Percentiles rank a stretch among this genome's conserved stretches.
These are phyloP conservation scores for Condylostylus longicornis DNA, from an alignment of 1,140 invertebrate species.

Conservation along the genomic window DNA sequence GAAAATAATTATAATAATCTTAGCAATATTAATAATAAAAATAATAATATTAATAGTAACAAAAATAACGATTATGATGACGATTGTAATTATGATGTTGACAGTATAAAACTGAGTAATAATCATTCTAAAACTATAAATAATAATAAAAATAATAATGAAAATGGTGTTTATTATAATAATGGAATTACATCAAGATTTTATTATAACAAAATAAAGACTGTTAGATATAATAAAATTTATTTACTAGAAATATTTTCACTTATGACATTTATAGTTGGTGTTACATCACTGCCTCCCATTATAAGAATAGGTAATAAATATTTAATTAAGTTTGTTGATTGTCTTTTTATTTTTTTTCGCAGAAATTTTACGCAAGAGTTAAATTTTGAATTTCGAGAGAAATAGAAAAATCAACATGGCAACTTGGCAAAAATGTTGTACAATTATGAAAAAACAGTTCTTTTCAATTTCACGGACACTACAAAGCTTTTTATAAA, in stretches of 20 bases:
- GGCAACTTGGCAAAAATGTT: too few relatives aligned
- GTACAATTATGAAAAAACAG: too few relatives aligned
- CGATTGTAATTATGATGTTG: background rate
- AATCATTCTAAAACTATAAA: constrained; percentile 1
- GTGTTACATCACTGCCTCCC: background rate
- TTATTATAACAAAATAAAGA: too few relatives aligned
- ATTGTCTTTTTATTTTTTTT: too few relatives aligned
- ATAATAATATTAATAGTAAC: constrained; percentile 1
- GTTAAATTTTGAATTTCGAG: too few relatives aligned
- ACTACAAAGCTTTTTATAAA: too few relatives aligned
- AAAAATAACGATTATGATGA: background rate
- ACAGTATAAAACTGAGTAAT: background rate
- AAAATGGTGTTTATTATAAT: background rate
- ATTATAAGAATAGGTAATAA: background rate
- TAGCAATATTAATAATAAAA: constrained; percentile 1
- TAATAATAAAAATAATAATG: constrained; percentile 2
- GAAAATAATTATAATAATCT: background rate
- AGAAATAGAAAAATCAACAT: too few relatives aligned
- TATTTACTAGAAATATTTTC: background rate
- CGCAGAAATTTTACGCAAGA: too few relatives aligned
- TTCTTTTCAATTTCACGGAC: too few relatives aligned
- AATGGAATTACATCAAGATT: too few relatives aligned
- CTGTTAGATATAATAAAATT: too few relatives aligned
- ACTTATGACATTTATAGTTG: background rate
- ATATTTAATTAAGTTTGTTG: too few relatives aligned